Conservation (phyloP, 1,140 invertebrate species). For the Pogonognathellus flavescens region DNA sequence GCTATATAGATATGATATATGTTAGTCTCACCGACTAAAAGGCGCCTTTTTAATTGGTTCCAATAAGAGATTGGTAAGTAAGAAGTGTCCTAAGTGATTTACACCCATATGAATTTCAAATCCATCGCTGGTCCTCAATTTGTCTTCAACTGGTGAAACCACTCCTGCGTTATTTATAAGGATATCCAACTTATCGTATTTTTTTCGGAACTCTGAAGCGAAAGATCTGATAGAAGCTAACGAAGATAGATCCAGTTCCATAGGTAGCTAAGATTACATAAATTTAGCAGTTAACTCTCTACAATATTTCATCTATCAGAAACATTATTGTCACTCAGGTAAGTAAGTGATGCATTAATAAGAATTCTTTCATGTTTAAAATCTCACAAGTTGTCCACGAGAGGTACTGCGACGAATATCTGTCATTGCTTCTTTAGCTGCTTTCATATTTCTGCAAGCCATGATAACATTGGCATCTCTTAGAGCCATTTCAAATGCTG, state of each 20-base stretch:
- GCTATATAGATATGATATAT: too few relatives aligned
- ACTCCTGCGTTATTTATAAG: conserved; percentile 74
- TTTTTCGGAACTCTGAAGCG: conserved; percentile 67
- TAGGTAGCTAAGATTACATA: conserved; percentile 70
- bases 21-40: neutral
- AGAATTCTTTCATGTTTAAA: neutral
- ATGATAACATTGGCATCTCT: conserved; percentile 81
- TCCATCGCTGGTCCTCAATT: conserved; percentile 79
- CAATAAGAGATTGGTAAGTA: conserved; percentile 8
- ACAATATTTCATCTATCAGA: too few relatives aligned
- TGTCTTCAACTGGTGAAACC: conserved; percentile 72
- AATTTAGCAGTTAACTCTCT: too few relatives aligned
- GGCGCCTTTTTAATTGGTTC: conserved; percentile 1
- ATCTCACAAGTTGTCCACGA: conserved; percentile 75
- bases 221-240: conserved; percentile 69
- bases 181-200: conserved; percentile 70
- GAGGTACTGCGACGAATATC: conserved; percentile 75
- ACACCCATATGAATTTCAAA: conserved; percentile 86
- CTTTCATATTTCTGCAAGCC: conserved; percentile 78
- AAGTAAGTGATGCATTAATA: neutral
- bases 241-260: conserved; percentile 68
- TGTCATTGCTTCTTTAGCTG: conserved; percentile 74
- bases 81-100: conserved; percentile 74
- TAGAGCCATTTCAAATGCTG: conserved; percentile 77
- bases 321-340: neutral